Base-by-base conservation (phyloP, 1,140 invertebrate genomes). In the Papilio machaon region DNA sequence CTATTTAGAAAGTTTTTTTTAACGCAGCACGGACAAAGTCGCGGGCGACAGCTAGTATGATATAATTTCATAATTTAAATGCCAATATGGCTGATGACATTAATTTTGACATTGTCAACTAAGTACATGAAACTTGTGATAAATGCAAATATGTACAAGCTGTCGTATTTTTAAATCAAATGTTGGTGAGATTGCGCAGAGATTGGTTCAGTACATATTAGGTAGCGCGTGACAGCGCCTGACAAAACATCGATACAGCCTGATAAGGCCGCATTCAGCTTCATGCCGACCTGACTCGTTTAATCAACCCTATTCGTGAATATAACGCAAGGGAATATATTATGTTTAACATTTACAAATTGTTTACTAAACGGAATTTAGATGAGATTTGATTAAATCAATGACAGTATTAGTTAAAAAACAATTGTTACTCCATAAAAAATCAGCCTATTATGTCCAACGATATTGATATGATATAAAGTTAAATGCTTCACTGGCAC, bases 181-280 rank as follows among this genome's bases (percentile, higher is more conserved):
- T 70, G 30, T 38, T 7, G 11, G 64, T 35, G 13, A 70, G 64
- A 10, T 23, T 30, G 64, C 11, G 30, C 4, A 35, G 23, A 82
- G 77, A 86, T 85, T 87, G 83, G 77, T 81, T 85, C 85, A 81
- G 67, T 70, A 85, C 82, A 83, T 85, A 87, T 86, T 82, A 54
- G 54, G 47, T 23, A 64, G 0, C 60, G 60, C 60, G 60, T 35
- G 23, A 70, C 46, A 64, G 79, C 54, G 83, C 64, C 85, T 86
- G 85, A 83, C 85, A 86, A 86, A 86, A 86, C 85, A 86, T 82
- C 77, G 74, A 52, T 52, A 49, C 70, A 79, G 82, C 23, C 13
- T 38, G 30, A 67, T 67, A 35, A 90, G 83, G 77, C 84, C 82
- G 82, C 84, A 90, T 88, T 90, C 88, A 87, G 73, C 54, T 79